Percentiles rank a stretch among this genome's conserved stretches.
Evolutionary conservation across 2,888 invertebrate species (phyloP).

Genomic region (Eupithecia insigniata): DNA sequence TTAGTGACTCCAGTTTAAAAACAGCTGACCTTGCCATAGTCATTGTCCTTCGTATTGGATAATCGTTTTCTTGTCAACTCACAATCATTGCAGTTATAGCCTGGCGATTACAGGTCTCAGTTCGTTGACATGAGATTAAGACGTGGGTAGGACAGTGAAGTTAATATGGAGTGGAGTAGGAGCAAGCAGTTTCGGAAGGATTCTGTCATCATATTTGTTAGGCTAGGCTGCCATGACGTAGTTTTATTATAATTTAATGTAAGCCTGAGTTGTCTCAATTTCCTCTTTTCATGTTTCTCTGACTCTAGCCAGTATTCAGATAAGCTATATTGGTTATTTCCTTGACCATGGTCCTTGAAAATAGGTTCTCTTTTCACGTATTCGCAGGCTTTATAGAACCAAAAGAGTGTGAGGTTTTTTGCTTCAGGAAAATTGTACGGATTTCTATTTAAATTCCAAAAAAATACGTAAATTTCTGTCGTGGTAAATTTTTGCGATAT

Average conservation of each 20-base stretch:
- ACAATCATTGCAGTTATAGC: neutral
- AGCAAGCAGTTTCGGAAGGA: neutral
- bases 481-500: no score
- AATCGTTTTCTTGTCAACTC: neutral
- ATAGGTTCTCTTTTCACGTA: neutral
- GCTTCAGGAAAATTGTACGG: no score
- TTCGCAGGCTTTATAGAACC: neutral
- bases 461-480: no score
- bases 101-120: neutral
- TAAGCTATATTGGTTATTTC: neutral
- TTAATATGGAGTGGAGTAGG: neutral
- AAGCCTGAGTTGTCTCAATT: neutral
- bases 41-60: neutral
- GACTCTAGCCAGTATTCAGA: neutral
- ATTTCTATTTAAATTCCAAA: no score
- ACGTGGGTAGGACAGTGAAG: neutral
- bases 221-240: neutral
- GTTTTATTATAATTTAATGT: neutral
- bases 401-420: no score
- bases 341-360: no score
- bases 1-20: neutral
- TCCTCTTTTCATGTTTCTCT: neutral
- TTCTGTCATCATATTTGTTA: conserved; percentile 2
- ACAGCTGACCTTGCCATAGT: neutral
- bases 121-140: neutral